Conservation (phyloP, 2,113 vertebrate genomes). For the Ciconia stormi region DNA sequence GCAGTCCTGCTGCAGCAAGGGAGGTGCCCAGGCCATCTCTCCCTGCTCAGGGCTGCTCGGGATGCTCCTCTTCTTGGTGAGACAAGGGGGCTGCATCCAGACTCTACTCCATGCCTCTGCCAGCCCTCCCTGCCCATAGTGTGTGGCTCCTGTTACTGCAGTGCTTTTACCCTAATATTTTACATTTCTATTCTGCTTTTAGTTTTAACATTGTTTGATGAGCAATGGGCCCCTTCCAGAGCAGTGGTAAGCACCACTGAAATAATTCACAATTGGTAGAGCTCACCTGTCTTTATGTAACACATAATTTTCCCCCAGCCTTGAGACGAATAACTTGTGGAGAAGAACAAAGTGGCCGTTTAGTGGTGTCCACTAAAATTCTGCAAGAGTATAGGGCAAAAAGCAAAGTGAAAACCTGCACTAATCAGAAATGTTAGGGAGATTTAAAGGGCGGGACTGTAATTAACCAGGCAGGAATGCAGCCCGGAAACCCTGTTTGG, state of each 20-base stretch:
- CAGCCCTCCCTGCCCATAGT: not conserved
- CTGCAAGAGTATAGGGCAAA: not conserved
- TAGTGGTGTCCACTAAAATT: not conserved
- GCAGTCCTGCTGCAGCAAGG: not conserved
- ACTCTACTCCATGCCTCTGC: not conserved
- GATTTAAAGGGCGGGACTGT: not conserved
- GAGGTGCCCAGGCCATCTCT: not conserved
- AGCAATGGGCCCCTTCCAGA: not conserved
- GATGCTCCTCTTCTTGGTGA: not conserved
- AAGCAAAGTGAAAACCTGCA: not conserved
- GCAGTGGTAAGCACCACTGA: not conserved
- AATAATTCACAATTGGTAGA: not conserved
- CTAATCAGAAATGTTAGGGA: not conserved
- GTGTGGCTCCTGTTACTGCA: not conserved
- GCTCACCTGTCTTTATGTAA: not conserved
- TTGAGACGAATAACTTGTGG: not conserved
- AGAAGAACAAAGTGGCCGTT: not conserved
- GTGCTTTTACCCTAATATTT: not conserved
- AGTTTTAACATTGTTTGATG: not conserved
- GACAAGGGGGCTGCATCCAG: not conserved
- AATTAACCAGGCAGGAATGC: not conserved
- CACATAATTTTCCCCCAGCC: not conserved
- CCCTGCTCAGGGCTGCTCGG: not conserved
- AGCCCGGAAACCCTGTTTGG: not conserved
- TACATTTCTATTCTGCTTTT: not conserved